Evolutionary conservation across 2,797 vertebrate species (phyloP).

Genomic region (Dendrocincla fuliginosa): DNA sequence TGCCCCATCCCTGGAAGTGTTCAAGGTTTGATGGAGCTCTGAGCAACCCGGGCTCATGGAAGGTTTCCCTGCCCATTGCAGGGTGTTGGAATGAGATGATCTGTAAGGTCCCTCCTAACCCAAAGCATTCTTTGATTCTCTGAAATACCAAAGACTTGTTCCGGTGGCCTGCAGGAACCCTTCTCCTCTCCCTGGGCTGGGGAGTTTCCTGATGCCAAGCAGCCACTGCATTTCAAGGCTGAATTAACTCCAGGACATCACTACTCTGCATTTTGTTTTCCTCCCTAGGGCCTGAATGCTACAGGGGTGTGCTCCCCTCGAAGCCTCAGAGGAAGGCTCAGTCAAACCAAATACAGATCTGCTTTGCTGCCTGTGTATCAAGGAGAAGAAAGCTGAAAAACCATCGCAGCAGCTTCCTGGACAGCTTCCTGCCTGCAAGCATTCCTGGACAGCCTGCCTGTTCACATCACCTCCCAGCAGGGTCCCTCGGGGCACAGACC

Average conservation of each 20-base stretch:
- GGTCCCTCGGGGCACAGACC: neutral
- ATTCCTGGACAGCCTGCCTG: neutral
- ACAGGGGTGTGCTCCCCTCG: neutral
- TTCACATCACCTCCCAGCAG: neutral
- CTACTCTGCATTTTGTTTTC: neutral
- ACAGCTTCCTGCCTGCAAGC: neutral
- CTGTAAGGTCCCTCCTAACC: neutral
- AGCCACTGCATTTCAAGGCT: neutral
- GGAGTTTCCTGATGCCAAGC: neutral
- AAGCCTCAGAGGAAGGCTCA: neutral
- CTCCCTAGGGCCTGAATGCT: neutral
- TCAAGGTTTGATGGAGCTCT: neutral
- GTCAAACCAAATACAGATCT: neutral
- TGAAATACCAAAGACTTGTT: neutral
- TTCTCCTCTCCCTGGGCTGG: rapidly evolving
- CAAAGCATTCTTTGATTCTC: neutral
- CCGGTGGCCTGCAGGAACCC: neutral
- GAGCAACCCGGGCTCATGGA: neutral
- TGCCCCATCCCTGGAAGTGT: neutral
- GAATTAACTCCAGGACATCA: neutral
- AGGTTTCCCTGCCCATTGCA: neutral
- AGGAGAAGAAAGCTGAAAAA: neutral
- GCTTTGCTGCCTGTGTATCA: neutral
- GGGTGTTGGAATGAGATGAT: rapidly evolving
- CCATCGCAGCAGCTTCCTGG: neutral